phyloP scores from a whole-genome alignment of 2,113 vertebrate species.

The Pseudorasbora parva region DNA sequence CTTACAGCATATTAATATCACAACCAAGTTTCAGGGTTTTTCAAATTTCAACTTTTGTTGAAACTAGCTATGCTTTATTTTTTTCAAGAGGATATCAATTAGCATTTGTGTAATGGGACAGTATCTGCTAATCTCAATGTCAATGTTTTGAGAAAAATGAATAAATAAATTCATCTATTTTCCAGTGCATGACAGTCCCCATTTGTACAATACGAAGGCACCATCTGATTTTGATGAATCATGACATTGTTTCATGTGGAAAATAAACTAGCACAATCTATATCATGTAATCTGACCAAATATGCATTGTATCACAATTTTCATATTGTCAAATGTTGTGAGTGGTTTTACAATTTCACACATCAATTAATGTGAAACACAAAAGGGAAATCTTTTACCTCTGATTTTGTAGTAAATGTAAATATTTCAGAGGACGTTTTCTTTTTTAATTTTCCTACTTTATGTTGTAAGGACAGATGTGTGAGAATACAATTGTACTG shows the following conservation, averaged over 20 bases:
- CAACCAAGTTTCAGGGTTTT: slow-evolving; percentile 31
- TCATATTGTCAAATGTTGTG: slow-evolving; percentile 36
- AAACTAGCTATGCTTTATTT: slow-evolving; percentile 31
- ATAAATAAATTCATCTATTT: neutral
- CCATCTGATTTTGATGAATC: slow-evolving; percentile 21
- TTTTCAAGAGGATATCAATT: slow-evolving; percentile 2
- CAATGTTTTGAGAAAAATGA: neutral
- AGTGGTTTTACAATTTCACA: slow-evolving; percentile 47
- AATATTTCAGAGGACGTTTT: slow-evolving; percentile 60
- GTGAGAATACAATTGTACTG: slow-evolving; percentile 54
- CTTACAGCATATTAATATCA: neutral
- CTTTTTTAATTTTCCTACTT: slow-evolving; percentile 61
- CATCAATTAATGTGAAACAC: slow-evolving; percentile 50
- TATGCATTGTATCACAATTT: slow-evolving; percentile 40
- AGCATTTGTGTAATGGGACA: slow-evolving; percentile 3
- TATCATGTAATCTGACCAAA: slow-evolving; percentile 48
- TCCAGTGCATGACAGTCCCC: slow-evolving; percentile 31
- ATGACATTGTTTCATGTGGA: slow-evolving; percentile 30
- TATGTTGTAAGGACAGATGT: slow-evolving; percentile 47
- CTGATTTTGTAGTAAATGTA: slow-evolving; percentile 61
- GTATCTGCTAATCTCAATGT: neutral
- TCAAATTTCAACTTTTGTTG: slow-evolving; percentile 15
- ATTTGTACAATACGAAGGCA: slow-evolving; percentile 24
- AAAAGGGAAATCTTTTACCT: slow-evolving; percentile 56
- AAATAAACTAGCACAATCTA: slow-evolving; percentile 2